Evolutionary conservation across 2,888 invertebrate species (phyloP).

Genomic region (Ctena decussata): DNA sequence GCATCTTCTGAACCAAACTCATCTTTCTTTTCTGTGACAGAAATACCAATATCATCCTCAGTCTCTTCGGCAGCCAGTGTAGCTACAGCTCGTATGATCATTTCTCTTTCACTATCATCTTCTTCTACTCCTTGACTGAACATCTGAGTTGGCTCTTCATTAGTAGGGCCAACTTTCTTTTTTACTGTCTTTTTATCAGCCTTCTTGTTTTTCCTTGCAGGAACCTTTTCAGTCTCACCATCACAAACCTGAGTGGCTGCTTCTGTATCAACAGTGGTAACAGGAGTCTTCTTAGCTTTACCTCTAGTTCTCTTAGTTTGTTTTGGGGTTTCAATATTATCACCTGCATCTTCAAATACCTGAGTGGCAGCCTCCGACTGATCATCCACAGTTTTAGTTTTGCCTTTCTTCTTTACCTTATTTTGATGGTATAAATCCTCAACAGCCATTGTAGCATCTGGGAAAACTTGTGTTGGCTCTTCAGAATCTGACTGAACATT

Average conservation of each 20-base stretch:
- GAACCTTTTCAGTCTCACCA: constrained; percentile 4
- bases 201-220: background rate
- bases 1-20: constrained; percentile 32
- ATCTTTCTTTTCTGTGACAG: constrained; percentile 2
- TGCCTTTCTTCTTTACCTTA: background rate
- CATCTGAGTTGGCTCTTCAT: constrained; percentile 40
- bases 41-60: constrained; percentile 26
- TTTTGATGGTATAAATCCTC: background rate
- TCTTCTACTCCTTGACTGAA: constrained; percentile 23
- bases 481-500: constrained; percentile 35
- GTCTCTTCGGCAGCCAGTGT: constrained; percentile 25
- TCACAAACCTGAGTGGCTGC: constrained; percentile 48
- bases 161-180: background rate
- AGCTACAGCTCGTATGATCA: constrained; percentile 13
- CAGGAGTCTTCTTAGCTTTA: background rate
- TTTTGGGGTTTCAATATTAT: background rate
- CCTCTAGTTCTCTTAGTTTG: background rate
- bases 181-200: background rate
- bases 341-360: constrained; percentile 32
- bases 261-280: constrained; percentile 26
- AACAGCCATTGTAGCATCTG: constrained; percentile 30
- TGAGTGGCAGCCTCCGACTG: background rate
- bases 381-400: background rate
- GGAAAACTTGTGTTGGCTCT: constrained; percentile 31
- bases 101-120: background rate